Conservation (phyloP, 2,797 vertebrate species). For the Poeciliopsis infans region DNA sequence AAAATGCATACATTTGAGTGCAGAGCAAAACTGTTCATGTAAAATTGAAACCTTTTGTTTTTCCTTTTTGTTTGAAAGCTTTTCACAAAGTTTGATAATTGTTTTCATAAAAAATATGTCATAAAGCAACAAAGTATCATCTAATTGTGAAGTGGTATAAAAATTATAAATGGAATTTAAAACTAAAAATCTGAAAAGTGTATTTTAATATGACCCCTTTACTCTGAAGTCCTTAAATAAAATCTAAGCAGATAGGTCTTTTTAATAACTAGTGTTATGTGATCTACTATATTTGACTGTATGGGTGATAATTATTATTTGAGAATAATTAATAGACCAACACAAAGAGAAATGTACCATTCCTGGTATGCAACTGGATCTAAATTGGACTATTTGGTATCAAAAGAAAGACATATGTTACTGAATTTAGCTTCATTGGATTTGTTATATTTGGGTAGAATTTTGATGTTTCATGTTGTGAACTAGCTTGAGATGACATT, state of each 20-base stretch:
- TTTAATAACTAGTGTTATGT: not conserved
- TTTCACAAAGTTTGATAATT: not conserved
- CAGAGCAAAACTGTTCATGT: not conserved
- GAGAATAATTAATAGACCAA: not conserved
- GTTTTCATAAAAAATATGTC: not conserved
- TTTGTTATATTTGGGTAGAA: not conserved
- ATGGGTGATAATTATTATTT: not conserved
- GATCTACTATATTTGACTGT: not conserved
- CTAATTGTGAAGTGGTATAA: not conserved
- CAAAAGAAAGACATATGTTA: not conserved
- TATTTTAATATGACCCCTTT: not conserved
- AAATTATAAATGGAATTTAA: not conserved
- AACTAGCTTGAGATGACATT: not conserved
- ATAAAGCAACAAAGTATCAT: not conserved
- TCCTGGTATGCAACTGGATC: not conserved
- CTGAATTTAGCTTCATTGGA: not conserved
- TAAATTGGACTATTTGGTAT: not conserved
- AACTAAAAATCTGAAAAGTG: not conserved
- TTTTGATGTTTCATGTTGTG: not conserved
- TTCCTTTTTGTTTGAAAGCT: not conserved
- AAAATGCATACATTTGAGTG: slow-evolving; percentile 3
- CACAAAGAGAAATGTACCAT: too few species aligned
- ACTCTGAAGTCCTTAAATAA: not conserved
- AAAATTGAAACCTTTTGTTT: not conserved
- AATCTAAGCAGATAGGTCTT: not conserved